Evolutionary conservation across 2,797 vertebrate genomes (phyloP).

Genomic region (Craterocephalus amniculus): DNA sequence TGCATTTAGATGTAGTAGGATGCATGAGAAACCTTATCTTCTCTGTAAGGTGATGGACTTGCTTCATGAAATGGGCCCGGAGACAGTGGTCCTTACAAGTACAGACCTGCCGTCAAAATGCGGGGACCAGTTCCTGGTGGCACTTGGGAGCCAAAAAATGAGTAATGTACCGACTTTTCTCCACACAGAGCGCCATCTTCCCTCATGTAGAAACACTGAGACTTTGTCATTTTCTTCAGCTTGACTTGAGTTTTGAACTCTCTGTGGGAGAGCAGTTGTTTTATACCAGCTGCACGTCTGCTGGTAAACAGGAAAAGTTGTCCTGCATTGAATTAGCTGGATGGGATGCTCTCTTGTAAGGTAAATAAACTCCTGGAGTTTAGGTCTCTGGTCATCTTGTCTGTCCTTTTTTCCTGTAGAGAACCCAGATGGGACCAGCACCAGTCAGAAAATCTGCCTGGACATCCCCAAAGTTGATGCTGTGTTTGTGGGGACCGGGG

Average conservation of each 20-base stretch:
- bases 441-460: constrained; percentile 88
- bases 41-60: constrained; percentile 91
- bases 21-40: not conserved
- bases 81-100: constrained; percentile 96
- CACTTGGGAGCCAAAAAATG: constrained; percentile 91
- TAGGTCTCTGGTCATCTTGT: not conserved
- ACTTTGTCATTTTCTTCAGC: not conserved
- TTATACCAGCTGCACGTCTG: not conserved
- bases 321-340: not conserved
- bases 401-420: constrained; percentile 70
- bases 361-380: not conserved
- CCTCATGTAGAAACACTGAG: not conserved
- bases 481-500: constrained; percentile 95
- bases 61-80: constrained; percentile 94
- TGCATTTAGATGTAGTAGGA: constrained; percentile 4
- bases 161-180: constrained; percentile 69
- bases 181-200: not conserved
- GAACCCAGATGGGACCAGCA: constrained; percentile 83
- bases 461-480: constrained; percentile 94
- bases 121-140: constrained; percentile 90
- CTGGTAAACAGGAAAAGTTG: not conserved
- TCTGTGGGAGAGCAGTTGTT: not conserved
- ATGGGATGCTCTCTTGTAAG: not conserved
- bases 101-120: constrained; percentile 87
- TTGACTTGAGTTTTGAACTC: not conserved